Base-by-base conservation (phyloP, 2,888 invertebrate species). In the Ormia ochracea region DNA sequence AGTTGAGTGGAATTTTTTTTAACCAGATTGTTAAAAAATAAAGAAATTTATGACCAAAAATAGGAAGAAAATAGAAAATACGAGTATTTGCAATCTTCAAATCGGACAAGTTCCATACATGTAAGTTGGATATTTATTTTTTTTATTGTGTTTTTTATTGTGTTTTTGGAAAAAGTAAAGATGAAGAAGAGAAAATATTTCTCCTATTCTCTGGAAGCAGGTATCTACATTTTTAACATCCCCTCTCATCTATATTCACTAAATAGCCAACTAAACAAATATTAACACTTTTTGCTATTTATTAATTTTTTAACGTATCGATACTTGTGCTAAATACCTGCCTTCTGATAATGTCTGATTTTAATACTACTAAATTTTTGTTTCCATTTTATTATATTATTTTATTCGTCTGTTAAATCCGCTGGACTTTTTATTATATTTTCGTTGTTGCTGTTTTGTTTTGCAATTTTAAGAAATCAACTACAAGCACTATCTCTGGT, bases 51-150 rank as follows among this genome's bases (percentile, higher is more conserved):
- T 17, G 26, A 36, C 31, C n/a, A 26, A 33, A 52, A 72, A 23
- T 33, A 36, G 28, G 28, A 65, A 38, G 21, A 66, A 50, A 75
- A 59, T 50, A 38, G 21, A 66, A 50, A 75, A 59, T 50, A 50
- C 50, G 14, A 56, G 28, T 70, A 69, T 23, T 31, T 63, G 38
- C 4, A 38, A 50, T 77, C 76, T 69, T 70, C 76, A 70, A 77
- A 63, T 63, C 56, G 41, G 70, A 77, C 69, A 70, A 56, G 56
- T 63, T 70, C 76, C 76, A 77, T 43, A 63, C 38, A 76, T 52
- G 75, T 69, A 43, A 48, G 56, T 68, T 14, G 21, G 26, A n/a
- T n/a, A n/a, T n/a, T n/a, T n/a, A n/a, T n/a, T n/a, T n/a, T n/a
- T n/a, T n/a, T n/a, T n/a, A n/a, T n/a, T n/a, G n/a, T n/a, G n/a